A percentile compares a stretch with the other conserved stretches of the same genome.
Evolutionary conservation across 2,113 vertebrate species (phyloP).

Genomic region (Oncorhynchus gorbuscha): DNA sequence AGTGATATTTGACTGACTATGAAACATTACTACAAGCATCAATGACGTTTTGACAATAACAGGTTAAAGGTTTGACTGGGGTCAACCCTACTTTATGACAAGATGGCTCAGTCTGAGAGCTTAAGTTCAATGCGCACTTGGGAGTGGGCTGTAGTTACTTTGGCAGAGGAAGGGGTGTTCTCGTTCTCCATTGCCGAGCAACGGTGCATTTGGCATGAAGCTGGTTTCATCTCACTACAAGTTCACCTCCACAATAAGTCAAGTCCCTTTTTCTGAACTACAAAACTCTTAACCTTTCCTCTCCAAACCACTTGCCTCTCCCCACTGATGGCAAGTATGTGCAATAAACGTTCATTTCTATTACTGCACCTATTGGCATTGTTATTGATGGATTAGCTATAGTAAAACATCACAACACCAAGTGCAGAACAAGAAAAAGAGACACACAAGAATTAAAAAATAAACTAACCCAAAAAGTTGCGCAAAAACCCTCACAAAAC

Average conservation of each 20-base stretch:
- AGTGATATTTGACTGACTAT: background rate
- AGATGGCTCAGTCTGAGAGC: background rate
- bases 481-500: slow-evolving; percentile 4
- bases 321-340: too few relatives aligned
- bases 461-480: slow-evolving; percentile 36
- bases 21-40: background rate
- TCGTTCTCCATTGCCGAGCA: background rate
- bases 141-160: background rate
- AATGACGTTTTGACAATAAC: background rate
- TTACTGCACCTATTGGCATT: slow-evolving; percentile 21
- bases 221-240: background rate
- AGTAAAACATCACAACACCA: slow-evolving; percentile 53
- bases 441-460: slow-evolving; percentile 41
- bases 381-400: slow-evolving; percentile 43
- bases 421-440: slow-evolving; percentile 56
- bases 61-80: background rate
- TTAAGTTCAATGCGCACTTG: background rate
- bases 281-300: background rate
- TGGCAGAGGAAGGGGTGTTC: background rate
- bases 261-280: background rate
- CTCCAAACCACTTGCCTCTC: background rate
- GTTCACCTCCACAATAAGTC: background rate
- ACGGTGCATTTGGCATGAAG: background rate
- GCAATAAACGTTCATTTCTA: too few relatives aligned
- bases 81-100: background rate